Base-by-base conservation (phyloP, 2,888 invertebrate genomes). In the Limnephilus lunatus region DNA sequence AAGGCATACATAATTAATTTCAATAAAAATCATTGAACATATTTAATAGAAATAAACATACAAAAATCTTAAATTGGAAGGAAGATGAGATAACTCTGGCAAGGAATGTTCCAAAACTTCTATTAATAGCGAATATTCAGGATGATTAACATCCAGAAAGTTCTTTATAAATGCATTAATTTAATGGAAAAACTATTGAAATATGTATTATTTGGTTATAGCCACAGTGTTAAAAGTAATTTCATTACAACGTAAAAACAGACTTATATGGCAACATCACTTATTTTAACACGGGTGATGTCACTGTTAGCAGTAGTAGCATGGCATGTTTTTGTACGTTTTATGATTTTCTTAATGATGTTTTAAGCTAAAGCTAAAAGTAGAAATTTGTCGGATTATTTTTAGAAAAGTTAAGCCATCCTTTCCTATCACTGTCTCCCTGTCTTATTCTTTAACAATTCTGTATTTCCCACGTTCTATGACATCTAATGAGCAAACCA, bases 21-120 rank as follows among this genome's bases (percentile, higher is more conserved):
- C 35, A 35, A 39, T 35, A 83, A 35, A 35, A 35, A 32, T 83
- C 35, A 83, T 31, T 83, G 15, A 83, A 83, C 31, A 32, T 83
- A 82, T 44, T 48, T 48, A 48, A 35, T 83, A 83, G 19, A 83
- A 83, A 83, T 83, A 32, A 83, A 83, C 4, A 12, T 83, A 83
- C 32, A 83, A 32, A 35, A 39, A 83, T 32, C 32, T 82, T 82
- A 82, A 35, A 83, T 32, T 35, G 83, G 83, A 83, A 32, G 83
- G 11, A 35, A 83, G 35, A 35, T 83, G 83, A 83, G 35, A 83
- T 32, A 83, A 39, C 7, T 83, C 4, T 83, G 25, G 35, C 35
- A 19, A 35, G 83, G 83, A 83, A 83, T 83, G 83, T 83, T 83
- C 19, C 31, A 83, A 83, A 31, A 83, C 12, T 35, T 68, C 25